Evolutionary conservation across 2,797 vertebrate species (phyloP).

Genomic region (Scarus forsteni): DNA sequence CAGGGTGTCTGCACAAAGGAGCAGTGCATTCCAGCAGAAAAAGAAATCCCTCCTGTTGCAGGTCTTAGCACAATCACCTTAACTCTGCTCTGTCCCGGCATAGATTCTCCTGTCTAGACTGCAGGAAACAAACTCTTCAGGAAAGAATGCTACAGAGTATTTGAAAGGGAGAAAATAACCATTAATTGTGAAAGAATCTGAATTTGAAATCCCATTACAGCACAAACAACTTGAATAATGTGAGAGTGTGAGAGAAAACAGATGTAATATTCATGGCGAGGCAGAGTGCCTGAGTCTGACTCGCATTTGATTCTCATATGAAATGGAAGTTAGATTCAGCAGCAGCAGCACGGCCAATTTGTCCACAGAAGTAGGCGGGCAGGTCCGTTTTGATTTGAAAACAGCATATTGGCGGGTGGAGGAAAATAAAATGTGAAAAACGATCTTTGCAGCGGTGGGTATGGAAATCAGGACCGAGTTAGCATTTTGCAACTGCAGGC

Average conservation of each 20-base stretch:
- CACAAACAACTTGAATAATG: slow-evolving; percentile 24
- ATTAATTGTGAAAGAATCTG: slow-evolving; percentile 2
- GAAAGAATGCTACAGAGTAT: slow-evolving; percentile 10
- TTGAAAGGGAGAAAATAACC: slow-evolving; percentile 19
- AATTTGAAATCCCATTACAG: slow-evolving; percentile 34
- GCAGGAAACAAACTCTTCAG: slow-evolving; percentile 16
- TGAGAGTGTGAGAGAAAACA: slow-evolving; percentile 21
- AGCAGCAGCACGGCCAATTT: slow-evolving; percentile 47
- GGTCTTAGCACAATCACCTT: slow-evolving; percentile 28
- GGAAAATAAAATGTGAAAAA: slow-evolving; percentile 65
- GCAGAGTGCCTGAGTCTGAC: slow-evolving; percentile 20
- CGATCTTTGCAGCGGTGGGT: slow-evolving; percentile 45
- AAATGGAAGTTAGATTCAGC: slow-evolving; percentile 46
- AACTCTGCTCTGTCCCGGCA: slow-evolving; percentile 43
- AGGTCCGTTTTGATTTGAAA: slow-evolving; percentile 63
- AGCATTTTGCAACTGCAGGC: slow-evolving; percentile 65
- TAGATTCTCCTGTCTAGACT: slow-evolving; percentile 31
- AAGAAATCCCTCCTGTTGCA: slow-evolving; percentile 17
- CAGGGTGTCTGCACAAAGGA: slow-evolving; percentile 74
- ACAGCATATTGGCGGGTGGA: slow-evolving; percentile 32
- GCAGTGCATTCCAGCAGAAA: slow-evolving; percentile 44
- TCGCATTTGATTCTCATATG: slow-evolving; percentile 52
- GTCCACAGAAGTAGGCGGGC: slow-evolving; percentile 35
- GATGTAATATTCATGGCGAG: slow-evolving; percentile 49
- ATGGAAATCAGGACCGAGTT: slow-evolving; percentile 66